Evolutionary conservation across 2,888 invertebrate genomes (phyloP).

Genomic region (Alloscopus bannaensis): DNA sequence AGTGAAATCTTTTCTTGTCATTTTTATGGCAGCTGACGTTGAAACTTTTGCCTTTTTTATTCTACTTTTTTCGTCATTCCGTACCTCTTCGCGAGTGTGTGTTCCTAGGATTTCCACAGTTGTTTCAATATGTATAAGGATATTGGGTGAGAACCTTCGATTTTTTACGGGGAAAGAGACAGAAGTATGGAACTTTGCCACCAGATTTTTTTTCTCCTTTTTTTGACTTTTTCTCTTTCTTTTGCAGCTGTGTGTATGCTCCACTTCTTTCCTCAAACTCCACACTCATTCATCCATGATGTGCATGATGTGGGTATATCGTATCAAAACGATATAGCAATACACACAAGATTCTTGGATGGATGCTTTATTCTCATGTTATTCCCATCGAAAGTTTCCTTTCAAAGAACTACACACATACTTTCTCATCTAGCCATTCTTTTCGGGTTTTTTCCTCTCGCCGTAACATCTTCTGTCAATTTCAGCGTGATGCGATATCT

Average conservation of each 20-base stretch:
- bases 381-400: constrained; percentile 55
- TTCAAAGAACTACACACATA: constrained; percentile 21
- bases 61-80: constrained; percentile 31
- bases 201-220: constrained; percentile 66
- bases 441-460: constrained; percentile 37
- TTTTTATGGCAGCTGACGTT: constrained; percentile 71
- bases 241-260: constrained; percentile 56
- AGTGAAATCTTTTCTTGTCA: constrained; percentile 66
- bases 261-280: constrained; percentile 46
- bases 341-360: constrained; percentile 57
- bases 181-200: constrained; percentile 62
- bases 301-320: constrained; percentile 19
- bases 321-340: constrained; percentile 23
- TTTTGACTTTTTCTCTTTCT: constrained; percentile 49
- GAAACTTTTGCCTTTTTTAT: constrained; percentile 68
- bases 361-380: constrained; percentile 57
- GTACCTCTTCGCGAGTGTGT: too few relatives aligned
- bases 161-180: constrained; percentile 30
- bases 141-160: too few relatives aligned
- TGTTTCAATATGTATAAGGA: too few relatives aligned
- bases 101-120: too few relatives aligned
- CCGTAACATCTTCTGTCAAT: constrained; percentile 56
- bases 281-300: constrained; percentile 44
- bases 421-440: constrained; percentile 35
- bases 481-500: constrained; percentile 56